Evolutionary conservation across 2,113 vertebrate species (phyloP).

Genomic region (Eptatretus burgeri): DNA sequence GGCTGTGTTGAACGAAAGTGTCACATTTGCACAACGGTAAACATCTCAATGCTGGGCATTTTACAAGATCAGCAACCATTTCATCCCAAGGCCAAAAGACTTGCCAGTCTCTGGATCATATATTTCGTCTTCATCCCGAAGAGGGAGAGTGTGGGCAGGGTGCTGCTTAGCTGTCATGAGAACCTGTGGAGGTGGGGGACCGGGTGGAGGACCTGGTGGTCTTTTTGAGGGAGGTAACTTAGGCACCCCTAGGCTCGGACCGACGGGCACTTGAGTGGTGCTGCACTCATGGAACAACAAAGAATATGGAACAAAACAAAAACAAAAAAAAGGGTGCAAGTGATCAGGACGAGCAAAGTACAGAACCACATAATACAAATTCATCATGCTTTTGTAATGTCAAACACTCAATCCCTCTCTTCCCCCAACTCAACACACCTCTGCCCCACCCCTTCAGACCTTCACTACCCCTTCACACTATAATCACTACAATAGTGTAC

Average conservation of each 20-base stretch:
- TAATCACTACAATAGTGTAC: too few species aligned
- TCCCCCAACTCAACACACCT: not conserved
- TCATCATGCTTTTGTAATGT: not conserved
- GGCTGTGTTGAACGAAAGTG: too few species aligned
- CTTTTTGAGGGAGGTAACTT: slow-evolving; percentile 69
- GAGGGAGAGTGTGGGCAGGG: not conserved
- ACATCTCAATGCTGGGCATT: not conserved
- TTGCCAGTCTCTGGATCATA: slow-evolving; percentile 39
- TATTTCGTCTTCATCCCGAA: slow-evolving; percentile 23
- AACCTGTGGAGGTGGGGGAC: slow-evolving; percentile 64
- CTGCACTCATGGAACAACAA: slow-evolving; percentile 15
- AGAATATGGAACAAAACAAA: slow-evolving; percentile 7
- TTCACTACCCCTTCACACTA: too few species aligned
- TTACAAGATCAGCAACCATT: not conserved
- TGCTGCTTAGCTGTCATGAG: slow-evolving; percentile 22
- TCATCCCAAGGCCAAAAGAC: not conserved
- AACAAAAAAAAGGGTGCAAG: not conserved
- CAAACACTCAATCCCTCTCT: not conserved
- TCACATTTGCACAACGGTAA: too few species aligned
- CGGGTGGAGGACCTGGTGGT: slow-evolving; percentile 71
- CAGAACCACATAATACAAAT: not conserved
- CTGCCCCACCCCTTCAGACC: not conserved
- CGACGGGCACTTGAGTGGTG: slow-evolving; percentile 24
- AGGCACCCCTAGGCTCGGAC: slow-evolving; percentile 39
- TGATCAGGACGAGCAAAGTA: not conserved